Evolutionary conservation across 2,888 invertebrate genomes (phyloP).

Genomic region (Eristalis tenax): DNA sequence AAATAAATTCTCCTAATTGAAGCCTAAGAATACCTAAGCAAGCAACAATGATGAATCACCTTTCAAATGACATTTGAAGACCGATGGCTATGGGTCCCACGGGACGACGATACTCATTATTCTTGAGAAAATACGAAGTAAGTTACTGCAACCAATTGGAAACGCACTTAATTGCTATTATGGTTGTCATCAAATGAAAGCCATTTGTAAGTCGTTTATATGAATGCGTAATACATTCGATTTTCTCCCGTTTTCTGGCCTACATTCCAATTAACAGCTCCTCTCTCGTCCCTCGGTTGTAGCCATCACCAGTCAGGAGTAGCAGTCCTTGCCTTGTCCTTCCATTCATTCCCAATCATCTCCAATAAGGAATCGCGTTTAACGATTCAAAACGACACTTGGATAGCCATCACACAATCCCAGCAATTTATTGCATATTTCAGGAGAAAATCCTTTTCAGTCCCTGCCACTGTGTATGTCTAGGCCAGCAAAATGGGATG

Average conservation of each 20-base stretch:
- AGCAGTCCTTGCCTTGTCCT: background rate
- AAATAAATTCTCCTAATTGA: background rate
- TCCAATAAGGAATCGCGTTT: slow-evolving; percentile 62
- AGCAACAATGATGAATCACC: slow-evolving; percentile 1
- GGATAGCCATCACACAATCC: slow-evolving; percentile 67
- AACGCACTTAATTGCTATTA: slow-evolving; percentile 1
- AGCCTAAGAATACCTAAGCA: background rate
- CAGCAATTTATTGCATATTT: slow-evolving; percentile 69
- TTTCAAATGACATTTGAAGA: background rate
- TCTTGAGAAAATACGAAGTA: background rate
- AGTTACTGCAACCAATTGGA: slow-evolving; percentile 1
- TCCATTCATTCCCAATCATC: slow-evolving; percentile 22
- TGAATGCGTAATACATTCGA: slow-evolving; percentile 17
- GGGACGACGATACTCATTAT: background rate
- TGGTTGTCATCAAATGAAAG: background rate
- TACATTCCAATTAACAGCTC: slow-evolving; percentile 7
- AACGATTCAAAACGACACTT: slow-evolving; percentile 67
- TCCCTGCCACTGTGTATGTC: slow-evolving; percentile 5
- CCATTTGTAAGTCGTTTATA: slow-evolving; percentile 4
- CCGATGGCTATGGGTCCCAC: background rate
- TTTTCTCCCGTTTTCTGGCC: slow-evolving; percentile 1
- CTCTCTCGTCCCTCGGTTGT: background rate
- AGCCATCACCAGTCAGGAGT: background rate
- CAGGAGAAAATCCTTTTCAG: slow-evolving; percentile 60
- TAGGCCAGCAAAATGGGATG: background rate